Conservation (phyloP, 2,113 vertebrate species). For the Puffinus mauretanicus region DNA sequence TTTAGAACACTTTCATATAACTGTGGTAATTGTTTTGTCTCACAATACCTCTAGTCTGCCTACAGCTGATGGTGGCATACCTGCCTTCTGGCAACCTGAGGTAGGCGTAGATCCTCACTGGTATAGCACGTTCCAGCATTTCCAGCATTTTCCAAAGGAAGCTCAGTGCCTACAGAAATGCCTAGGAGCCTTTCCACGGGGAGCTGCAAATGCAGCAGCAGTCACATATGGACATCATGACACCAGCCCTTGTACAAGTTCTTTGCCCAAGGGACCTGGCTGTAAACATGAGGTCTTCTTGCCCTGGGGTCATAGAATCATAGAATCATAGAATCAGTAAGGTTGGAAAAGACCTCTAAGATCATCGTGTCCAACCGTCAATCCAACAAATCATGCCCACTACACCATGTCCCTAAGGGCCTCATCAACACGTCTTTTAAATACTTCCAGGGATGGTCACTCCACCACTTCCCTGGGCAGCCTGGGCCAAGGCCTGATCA, state of each 20-base stretch:
- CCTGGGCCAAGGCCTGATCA: too few species aligned
- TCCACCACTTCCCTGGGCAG: too few species aligned
- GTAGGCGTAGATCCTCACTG: not conserved
- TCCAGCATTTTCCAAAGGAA: not conserved
- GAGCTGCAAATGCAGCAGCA: not conserved
- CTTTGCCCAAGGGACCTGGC: not conserved
- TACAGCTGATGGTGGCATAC: not conserved
- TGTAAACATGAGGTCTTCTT: not conserved
- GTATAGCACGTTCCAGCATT: not conserved
- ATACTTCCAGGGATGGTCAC: too few species aligned
- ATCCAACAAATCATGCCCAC: too few species aligned
- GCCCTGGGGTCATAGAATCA: not conserved
- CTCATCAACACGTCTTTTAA: too few species aligned
- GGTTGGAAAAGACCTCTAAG: too few species aligned
- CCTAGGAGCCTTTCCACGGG: not conserved
- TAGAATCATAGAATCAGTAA: too few species aligned
- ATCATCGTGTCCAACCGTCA: too few species aligned
- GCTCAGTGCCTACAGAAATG: not conserved
- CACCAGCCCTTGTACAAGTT: not conserved
- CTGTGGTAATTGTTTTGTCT: not conserved
- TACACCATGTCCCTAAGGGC: too few species aligned
- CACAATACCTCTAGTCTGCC: not conserved
- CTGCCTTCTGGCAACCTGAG: not conserved
- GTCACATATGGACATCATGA: not conserved
- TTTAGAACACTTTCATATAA: not conserved